Percentiles rank a stretch among this genome's conserved stretches.
Evolutionary conservation across 2,113 vertebrate genomes (phyloP).

Genomic region (Nymphicus hollandicus): DNA sequence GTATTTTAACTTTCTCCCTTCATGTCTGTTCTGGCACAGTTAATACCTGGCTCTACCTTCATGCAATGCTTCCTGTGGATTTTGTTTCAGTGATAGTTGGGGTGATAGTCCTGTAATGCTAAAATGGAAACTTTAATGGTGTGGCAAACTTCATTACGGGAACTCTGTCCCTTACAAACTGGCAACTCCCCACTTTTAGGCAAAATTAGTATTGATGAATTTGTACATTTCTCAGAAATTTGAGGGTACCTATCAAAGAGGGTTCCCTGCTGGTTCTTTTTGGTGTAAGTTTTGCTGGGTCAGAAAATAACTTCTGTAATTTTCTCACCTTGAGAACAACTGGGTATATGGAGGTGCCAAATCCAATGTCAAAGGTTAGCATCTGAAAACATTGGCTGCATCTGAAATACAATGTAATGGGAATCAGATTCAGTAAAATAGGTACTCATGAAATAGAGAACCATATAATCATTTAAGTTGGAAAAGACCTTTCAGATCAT

Average conservation of each 20-base stretch:
- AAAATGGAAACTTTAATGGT: background rate
- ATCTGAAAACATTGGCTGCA: slow-evolving; percentile 91
- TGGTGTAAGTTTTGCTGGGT: background rate
- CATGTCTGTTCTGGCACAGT: background rate
- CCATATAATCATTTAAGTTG: background rate
- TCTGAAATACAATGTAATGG: slow-evolving; percentile 71
- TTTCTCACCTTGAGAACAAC: slow-evolving; percentile 82
- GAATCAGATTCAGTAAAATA: background rate
- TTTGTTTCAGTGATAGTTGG: background rate
- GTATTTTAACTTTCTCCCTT: background rate
- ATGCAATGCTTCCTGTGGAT: background rate
- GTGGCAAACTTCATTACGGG: background rate
- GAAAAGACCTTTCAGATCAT: background rate
- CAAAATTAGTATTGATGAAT: background rate
- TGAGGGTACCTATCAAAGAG: background rate
- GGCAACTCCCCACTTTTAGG: background rate
- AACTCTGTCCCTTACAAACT: background rate
- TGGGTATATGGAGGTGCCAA: slow-evolving; percentile 70
- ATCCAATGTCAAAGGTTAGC: slow-evolving; percentile 88
- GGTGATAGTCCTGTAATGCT: background rate
- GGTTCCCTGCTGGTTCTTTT: background rate
- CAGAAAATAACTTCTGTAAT: background rate
- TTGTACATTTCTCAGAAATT: background rate
- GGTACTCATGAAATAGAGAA: background rate
- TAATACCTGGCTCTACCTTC: background rate